Conservation (phyloP, 2,113 vertebrate species). For the Fregetta grallaria region DNA sequence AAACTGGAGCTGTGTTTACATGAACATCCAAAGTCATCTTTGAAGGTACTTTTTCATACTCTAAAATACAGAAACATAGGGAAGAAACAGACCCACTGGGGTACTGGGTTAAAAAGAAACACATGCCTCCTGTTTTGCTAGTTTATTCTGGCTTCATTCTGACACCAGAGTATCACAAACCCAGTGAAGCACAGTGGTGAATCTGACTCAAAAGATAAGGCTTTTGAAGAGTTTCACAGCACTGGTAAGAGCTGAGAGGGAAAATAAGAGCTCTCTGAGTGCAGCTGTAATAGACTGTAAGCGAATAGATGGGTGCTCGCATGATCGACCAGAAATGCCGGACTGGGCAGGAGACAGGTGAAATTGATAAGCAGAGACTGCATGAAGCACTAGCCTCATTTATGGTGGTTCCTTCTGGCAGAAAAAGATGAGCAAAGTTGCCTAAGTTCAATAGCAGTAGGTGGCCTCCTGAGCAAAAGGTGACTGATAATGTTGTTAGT, state of each 20-base stretch:
- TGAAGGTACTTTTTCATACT: neutral
- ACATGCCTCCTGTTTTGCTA: neutral
- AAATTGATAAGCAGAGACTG: neutral
- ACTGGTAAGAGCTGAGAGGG: neutral
- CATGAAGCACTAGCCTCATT: neutral
- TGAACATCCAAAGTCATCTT: neutral
- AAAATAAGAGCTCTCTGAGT: neutral
- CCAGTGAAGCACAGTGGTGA: neutral
- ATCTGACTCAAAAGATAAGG: slow-evolving; percentile 1
- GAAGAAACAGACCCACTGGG: neutral
- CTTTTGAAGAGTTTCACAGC: slow-evolving; percentile 4
- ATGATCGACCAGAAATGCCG: neutral
- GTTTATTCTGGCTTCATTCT: neutral
- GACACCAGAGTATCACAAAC: neutral
- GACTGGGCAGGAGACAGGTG: neutral
- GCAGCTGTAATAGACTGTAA: neutral
- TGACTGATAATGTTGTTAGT: neutral
- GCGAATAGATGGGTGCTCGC: neutral
- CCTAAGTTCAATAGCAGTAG: neutral
- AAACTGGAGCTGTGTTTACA: neutral
- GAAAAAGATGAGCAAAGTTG: neutral
- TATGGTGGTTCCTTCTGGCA: neutral
- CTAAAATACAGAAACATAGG: neutral
- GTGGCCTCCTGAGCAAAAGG: neutral
- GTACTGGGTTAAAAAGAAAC: neutral